Conservation (phyloP, 2,888 invertebrate genomes). For the Metallyticus violacea region DNA sequence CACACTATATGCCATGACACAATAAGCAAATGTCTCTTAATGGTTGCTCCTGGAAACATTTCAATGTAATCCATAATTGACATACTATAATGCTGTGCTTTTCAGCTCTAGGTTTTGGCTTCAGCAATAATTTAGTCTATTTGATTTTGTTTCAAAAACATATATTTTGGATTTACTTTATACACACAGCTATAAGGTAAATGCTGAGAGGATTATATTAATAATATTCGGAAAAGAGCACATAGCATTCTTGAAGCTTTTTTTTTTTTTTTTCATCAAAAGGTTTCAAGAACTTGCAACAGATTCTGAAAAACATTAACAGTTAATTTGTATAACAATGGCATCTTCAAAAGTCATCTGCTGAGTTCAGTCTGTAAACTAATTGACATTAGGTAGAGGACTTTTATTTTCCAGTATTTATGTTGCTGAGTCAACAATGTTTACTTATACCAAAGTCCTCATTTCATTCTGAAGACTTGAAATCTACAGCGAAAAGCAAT, state of each 20-base stretch:
- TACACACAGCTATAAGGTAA: neutral
- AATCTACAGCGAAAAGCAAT: constrained; percentile 19
- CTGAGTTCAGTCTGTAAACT: constrained; percentile 20
- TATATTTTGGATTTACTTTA: neutral
- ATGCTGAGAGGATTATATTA: neutral
- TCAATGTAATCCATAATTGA: neutral
- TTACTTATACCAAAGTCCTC: constrained; percentile 1
- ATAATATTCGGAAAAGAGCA: neutral
- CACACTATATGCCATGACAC: no score
- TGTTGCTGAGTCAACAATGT: neutral
- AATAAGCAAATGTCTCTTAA: neutral
- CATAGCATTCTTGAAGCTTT: neutral
- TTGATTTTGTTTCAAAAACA: neutral
- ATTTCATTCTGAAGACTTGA: neutral
- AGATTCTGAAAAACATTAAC: neutral
- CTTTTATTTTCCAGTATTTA: neutral
- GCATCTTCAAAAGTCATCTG: neutral
- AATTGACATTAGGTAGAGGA: constrained; percentile 26
- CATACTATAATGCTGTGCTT: neutral
- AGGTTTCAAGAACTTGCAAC: neutral
- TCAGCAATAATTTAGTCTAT: neutral
- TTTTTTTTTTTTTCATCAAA: neutral
- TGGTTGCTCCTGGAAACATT: neutral
- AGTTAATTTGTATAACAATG: constrained; percentile 6
- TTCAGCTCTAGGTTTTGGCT: neutral